Conservation (phyloP, 1,140 invertebrate species). For the Sinella curviseta region DNA sequence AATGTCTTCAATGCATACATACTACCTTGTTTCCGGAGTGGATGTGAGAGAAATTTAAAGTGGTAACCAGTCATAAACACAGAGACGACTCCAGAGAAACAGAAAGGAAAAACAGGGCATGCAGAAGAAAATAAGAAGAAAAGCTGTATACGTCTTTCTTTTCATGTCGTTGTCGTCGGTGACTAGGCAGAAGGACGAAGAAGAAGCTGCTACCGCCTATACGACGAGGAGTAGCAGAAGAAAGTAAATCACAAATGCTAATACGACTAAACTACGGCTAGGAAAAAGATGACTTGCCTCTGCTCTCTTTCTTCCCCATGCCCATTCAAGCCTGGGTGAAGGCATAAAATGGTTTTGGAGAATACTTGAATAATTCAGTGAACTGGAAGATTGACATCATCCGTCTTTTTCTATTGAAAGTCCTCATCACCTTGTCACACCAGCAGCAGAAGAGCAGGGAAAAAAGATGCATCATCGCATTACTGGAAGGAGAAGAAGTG, state of each 20-base stretch:
- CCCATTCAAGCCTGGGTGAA: not conserved
- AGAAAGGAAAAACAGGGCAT: too few relatives aligned
- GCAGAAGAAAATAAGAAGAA: too few relatives aligned
- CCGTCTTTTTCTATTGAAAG: not conserved
- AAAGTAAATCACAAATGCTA: not conserved
- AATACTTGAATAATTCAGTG: conserved; percentile 14
- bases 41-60: too few relatives aligned
- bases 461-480: not conserved
- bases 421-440: conserved; percentile 15
- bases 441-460: not conserved
- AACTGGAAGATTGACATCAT: conserved; percentile 24
- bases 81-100: too few relatives aligned
- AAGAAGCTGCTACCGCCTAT: too few relatives aligned
- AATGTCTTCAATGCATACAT: too few relatives aligned
- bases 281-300: not conserved
- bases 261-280: not conserved
- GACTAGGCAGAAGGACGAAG: too few relatives aligned
- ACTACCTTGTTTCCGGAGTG: too few relatives aligned
- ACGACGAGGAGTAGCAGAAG: not conserved
- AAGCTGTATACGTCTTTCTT: too few relatives aligned
- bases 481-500: too few relatives aligned
- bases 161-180: too few relatives aligned
- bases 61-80: too few relatives aligned
- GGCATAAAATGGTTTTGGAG: not conserved
- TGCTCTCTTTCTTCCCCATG: not conserved